Evolutionary conservation across 37 sponge, comb jelly and placozoan genomes (phyloP), one percentile per base, ranked within the genome.

Genomic region (Amphimedon queenslandica): DNA sequence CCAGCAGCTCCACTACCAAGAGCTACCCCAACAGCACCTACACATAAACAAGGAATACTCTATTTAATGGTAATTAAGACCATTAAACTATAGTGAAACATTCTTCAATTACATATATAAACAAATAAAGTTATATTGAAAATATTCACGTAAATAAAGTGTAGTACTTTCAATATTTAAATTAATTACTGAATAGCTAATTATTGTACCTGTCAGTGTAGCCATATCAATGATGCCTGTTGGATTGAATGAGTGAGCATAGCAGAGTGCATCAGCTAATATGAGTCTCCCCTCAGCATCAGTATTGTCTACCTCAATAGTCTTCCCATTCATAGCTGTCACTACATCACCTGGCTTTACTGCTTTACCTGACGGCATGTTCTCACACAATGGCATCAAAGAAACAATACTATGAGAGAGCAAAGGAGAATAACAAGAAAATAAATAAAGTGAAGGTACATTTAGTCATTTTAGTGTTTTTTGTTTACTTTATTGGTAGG

Each of bases 251-350:
- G 85, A 71, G 74, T 84, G 85, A 65, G 84, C 77, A 82, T 93
- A 93, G 58, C 79, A 65, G 37, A 96, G 81, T 33, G 98, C 81
- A 74, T 96, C 98, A n/a, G 98, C 98, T 24, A 96, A 75, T 21
- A 95, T 58, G 34, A 95, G 76, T 25, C 96, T 58, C 16, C 96
- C 98, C 43, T 96, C 98, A 34, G 98, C 98, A 87, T 96, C 98
- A 20, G 98, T 96, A 75, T 96, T 96, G 47, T 96, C 94, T 57
- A 94, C 87, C 75, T 91, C 86, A 29, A 95, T 95, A 1, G 91
- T 90, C 37, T 84, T 93, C 16, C 98, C 98, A 67, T 93, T 91
- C 92, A 85, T 93, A 27, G 94, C 94, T 63, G 81, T 85, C 21
- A 96, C 84, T 8, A 96, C 87, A 82, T 96, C 98, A 4, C 98